Evolutionary conservation across 2,888 invertebrate genomes (phyloP).

Genomic region (Phlogophora meticulosa): DNA sequence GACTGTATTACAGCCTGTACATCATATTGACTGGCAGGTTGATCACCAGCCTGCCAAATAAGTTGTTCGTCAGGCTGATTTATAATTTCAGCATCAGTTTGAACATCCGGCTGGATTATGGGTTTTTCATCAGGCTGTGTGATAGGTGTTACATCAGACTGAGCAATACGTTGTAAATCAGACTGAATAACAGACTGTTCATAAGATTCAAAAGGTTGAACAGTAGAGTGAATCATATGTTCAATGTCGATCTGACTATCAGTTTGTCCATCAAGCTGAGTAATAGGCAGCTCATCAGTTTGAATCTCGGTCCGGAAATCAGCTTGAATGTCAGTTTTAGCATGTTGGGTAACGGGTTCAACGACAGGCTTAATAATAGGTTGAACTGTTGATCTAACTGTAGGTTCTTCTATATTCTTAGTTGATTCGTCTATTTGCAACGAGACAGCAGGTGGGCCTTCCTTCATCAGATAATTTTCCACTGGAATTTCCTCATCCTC

Average conservation of each 20-base stretch:
- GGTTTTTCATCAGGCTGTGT: not conserved
- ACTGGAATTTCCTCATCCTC: not conserved
- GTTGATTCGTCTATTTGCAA: conserved; percentile 5
- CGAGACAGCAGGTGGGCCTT: not conserved
- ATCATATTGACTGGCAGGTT: no score
- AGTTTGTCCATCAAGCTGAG: not conserved
- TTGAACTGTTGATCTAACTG: not conserved
- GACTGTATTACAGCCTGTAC: not conserved
- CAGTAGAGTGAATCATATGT: not conserved
- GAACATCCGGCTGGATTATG: not conserved
- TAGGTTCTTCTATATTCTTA: not conserved
- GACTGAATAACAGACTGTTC: not conserved
- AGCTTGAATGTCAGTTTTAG: conserved; percentile 2
- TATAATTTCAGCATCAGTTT: not conserved
- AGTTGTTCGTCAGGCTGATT: not conserved
- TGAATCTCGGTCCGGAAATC: not conserved
- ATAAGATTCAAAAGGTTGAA: conserved; percentile 6
- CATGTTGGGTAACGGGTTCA: conserved; percentile 3
- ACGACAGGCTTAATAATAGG: conserved; percentile 2
- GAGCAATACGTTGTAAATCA: not conserved
- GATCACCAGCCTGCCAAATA: not conserved
- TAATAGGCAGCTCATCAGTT: not conserved
- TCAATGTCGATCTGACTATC: no score
- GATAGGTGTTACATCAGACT: not conserved
- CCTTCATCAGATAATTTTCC: not conserved